phyloP scores from a whole-genome alignment of 1,140 invertebrate genomes.

The Lamellibrachia luymesi region DNA sequence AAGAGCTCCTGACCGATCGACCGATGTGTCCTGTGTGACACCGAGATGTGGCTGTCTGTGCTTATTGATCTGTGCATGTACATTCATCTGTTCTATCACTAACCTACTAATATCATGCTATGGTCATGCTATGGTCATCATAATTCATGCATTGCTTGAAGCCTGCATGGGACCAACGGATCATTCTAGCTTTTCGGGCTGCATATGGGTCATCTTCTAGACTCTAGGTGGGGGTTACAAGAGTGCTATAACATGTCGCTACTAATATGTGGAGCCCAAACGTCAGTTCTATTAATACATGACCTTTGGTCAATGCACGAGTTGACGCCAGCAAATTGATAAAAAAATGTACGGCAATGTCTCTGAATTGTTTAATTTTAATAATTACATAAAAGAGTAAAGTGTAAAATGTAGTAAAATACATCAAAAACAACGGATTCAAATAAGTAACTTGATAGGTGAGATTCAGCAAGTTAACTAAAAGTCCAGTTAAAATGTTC shows the following conservation, averaged over 20 bases:
- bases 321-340: background rate
- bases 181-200: background rate
- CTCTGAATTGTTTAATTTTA: too few relatives aligned
- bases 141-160: background rate
- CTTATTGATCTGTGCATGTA: background rate
- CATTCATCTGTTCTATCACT: background rate
- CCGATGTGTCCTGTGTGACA: background rate
- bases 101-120: background rate
- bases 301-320: background rate
- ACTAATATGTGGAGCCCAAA: background rate
- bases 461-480: too few relatives aligned
- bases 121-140: background rate
- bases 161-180: background rate
- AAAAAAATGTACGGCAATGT: too few relatives aligned
- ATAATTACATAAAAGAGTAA: too few relatives aligned
- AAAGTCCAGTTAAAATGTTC: too few relatives aligned
- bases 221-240: background rate
- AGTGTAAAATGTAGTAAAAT: too few relatives aligned
- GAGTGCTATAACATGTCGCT: background rate
- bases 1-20: background rate
- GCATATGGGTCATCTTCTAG: background rate
- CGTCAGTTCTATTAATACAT: background rate
- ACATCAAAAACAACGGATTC: too few relatives aligned
- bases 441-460: too few relatives aligned
- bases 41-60: background rate